phyloP scores from a whole-genome alignment of 2,888 invertebrate species.

The Epicampocera succincta region DNA sequence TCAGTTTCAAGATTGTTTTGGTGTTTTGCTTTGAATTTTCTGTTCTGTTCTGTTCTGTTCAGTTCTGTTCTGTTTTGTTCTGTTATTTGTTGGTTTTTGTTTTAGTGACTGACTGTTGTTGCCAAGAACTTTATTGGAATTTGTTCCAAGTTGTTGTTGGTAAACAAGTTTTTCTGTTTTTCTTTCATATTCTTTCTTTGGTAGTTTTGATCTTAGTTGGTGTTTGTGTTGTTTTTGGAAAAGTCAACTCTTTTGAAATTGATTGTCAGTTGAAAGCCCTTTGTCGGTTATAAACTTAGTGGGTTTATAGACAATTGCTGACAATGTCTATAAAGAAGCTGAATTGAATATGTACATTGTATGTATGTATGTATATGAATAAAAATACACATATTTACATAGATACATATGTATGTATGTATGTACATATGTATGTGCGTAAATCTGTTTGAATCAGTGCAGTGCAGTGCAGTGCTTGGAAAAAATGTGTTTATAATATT shows the following conservation, averaged over 20 bases:
- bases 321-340: not conserved
- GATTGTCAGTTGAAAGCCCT: constrained; percentile 52
- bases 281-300: constrained; percentile 36
- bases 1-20: constrained; percentile 65
- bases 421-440: too few species aligned
- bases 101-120: constrained; percentile 24
- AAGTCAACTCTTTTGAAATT: constrained; percentile 17
- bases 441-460: too few species aligned
- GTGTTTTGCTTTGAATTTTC: constrained; percentile 17
- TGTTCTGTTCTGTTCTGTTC: not conserved
- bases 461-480: too few species aligned
- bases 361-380: not conserved
- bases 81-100: constrained; percentile 9
- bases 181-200: constrained; percentile 4
- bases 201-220: not conserved
- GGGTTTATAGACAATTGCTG: constrained; percentile 28
- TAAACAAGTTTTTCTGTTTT: constrained; percentile 29
- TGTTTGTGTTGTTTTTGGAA: constrained; percentile 22
- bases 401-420: too few species aligned
- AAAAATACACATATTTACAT: too few species aligned
- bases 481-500: too few species aligned
- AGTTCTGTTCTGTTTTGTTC: not conserved
- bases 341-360: not conserved
- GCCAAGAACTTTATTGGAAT: constrained; percentile 55
- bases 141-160: constrained; percentile 42